Percentiles rank a stretch among this genome's conserved stretches.
Conservation (phyloP, 2,113 vertebrate genomes). For the Panthera tigris region DNA sequence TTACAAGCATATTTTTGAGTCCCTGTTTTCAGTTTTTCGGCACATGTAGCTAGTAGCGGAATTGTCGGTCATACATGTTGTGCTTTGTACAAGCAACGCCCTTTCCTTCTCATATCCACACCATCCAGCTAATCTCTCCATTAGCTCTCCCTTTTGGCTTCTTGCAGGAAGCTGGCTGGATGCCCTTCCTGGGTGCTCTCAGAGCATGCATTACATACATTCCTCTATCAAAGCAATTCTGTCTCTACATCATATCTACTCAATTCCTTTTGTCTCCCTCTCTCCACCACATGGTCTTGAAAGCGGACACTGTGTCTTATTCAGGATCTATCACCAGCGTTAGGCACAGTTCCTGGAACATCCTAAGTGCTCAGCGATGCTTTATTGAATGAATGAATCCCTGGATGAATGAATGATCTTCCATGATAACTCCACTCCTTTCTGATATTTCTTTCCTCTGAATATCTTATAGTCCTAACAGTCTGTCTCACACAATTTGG, state of each 20-base stretch:
- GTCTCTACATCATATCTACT: neutral
- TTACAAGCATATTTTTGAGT: neutral
- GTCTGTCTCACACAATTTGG: slow-evolving; percentile 6
- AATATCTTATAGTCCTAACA: neutral
- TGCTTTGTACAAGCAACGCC: neutral
- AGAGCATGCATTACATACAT: neutral
- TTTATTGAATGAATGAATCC: neutral
- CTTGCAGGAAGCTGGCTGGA: neutral
- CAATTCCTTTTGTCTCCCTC: neutral
- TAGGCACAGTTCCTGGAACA: neutral
- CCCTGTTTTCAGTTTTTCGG: neutral
- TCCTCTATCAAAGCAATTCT: neutral
- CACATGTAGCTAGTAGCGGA: neutral
- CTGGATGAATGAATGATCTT: neutral
- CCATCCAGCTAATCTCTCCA: neutral
- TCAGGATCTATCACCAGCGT: neutral
- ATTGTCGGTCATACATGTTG: neutral
- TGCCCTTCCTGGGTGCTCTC: neutral
- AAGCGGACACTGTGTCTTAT: neutral
- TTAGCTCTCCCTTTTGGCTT: neutral
- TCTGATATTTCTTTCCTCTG: neutral
- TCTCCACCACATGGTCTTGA: neutral
- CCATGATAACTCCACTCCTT: neutral
- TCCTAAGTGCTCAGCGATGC: neutral
- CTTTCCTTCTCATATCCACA: neutral